Evolutionary conservation across 2,113 vertebrate species (phyloP).

Genomic region (Oncorhynchus gorbuscha): DNA sequence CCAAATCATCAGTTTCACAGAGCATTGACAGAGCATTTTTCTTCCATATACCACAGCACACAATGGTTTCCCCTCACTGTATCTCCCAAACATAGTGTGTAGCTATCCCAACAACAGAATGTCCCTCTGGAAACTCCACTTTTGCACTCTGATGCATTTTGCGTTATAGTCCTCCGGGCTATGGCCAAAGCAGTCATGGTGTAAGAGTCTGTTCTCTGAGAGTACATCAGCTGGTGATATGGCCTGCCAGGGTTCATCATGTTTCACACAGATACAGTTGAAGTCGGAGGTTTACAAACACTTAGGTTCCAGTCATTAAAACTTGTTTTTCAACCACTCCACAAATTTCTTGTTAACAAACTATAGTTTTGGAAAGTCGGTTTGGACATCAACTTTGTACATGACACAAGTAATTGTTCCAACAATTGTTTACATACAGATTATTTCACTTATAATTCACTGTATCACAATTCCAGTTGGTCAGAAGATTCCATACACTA

Average conservation of each 20-base stretch:
- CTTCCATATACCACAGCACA: neutral
- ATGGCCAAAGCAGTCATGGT: constrained; percentile 14
- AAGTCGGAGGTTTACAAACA: too few relatives aligned
- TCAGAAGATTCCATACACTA: too few relatives aligned
- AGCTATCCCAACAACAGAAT: neutral
- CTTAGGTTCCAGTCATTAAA: too few relatives aligned
- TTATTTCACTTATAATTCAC: too few relatives aligned
- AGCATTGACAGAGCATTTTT: constrained; percentile 16
- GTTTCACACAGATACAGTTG: constrained; percentile 26
- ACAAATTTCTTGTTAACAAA: too few relatives aligned
- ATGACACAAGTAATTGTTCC: too few relatives aligned
- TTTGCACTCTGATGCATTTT: neutral
- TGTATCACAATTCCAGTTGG: too few relatives aligned
- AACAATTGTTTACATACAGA: too few relatives aligned
- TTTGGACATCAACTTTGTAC: too few relatives aligned
- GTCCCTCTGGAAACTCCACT: neutral
- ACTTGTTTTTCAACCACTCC: too few relatives aligned
- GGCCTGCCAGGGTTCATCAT: neutral
- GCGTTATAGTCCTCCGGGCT: neutral
- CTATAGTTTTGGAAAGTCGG: too few relatives aligned
- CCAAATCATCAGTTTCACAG: constrained; percentile 5
- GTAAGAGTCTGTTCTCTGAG: neutral
- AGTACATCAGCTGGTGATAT: neutral
- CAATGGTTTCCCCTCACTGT: neutral
- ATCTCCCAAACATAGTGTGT: constrained; percentile 20